Evolutionary conservation across 1,140 invertebrate genomes (phyloP).

Genomic region (Neodiprion virginianus): DNA sequence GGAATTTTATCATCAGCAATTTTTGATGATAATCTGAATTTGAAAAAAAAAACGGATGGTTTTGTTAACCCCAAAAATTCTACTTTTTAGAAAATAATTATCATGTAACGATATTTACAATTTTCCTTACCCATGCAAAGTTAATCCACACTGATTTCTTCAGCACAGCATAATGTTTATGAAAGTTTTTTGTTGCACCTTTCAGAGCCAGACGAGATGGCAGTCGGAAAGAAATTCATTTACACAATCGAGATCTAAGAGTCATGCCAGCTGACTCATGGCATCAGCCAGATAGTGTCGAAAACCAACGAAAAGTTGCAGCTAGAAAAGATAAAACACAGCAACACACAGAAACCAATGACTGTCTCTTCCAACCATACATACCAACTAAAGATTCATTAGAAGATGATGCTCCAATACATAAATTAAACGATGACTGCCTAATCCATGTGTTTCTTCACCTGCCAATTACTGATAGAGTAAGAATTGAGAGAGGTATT

Average conservation of each 20-base stretch:
- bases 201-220: slow-evolving; percentile 47
- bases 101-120: slow-evolving; percentile 16
- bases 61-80: neutral
- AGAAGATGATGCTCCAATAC: slow-evolving; percentile 35
- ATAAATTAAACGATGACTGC: slow-evolving; percentile 54
- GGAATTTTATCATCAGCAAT: too few species aligned
- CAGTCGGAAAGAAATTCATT: slow-evolving; percentile 37
- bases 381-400: neutral
- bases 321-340: slow-evolving; percentile 27
- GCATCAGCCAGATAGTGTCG: slow-evolving; percentile 56
- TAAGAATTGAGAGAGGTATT: slow-evolving; percentile 52
- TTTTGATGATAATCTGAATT: too few species aligned
- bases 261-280: slow-evolving; percentile 54
- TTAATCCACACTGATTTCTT: too few species aligned
- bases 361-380: neutral
- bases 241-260: slow-evolving; percentile 51
- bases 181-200: neutral
- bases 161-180: neutral
- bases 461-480: slow-evolving; percentile 49
- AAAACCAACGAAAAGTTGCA: slow-evolving; percentile 42
- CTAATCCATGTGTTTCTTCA: slow-evolving; percentile 51
- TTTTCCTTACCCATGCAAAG: slow-evolving; percentile 15
- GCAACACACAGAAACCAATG: slow-evolving; percentile 19
- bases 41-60: too few species aligned
- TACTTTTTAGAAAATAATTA: slow-evolving; percentile 19